These are phyloP conservation scores for Pseudomugil tenellus DNA, from an alignment of 2,797 vertebrate genomes.

Conservation along the genomic window DNA sequence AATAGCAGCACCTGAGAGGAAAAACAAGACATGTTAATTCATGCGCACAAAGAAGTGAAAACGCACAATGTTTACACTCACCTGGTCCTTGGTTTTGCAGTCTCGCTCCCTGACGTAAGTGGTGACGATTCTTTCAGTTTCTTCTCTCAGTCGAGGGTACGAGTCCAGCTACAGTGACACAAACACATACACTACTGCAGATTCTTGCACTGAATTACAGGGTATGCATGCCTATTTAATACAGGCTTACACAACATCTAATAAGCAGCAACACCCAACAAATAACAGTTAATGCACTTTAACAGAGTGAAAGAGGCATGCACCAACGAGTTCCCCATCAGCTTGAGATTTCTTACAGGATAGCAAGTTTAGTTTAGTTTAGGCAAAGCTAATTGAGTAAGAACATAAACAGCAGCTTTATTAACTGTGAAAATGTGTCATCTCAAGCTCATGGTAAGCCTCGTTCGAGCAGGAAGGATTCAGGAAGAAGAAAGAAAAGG, in stretches of 20 bases:
- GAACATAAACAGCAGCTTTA: accelerated
- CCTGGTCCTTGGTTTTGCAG: conserved; percentile 96
- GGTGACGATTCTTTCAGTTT: conserved; percentile 95
- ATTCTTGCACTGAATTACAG: conserved; percentile 29
- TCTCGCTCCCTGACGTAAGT: conserved; percentile 92
- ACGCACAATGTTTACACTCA: no score
- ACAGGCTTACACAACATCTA: conserved; percentile 11
- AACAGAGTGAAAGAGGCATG: conserved; percentile 35
- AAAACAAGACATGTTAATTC: no score
- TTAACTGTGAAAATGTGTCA: not conserved
- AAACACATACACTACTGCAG: conserved; percentile 54
- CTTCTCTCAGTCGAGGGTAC: conserved; percentile 93
- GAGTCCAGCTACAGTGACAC: conserved; percentile 85
- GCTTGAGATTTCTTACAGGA: conserved; percentile 31
- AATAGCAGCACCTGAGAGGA: conserved; percentile 95
- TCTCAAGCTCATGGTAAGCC: conserved; percentile 39
- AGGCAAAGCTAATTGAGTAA: not conserved
- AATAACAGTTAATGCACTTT: conserved; percentile 6
- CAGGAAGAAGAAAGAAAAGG: conserved; percentile 4
- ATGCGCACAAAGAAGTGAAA: no score
- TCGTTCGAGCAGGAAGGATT: conserved; percentile 27
- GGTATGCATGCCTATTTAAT: conserved; percentile 14
- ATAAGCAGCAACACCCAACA: conserved; percentile 20
- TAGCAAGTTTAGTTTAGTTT: not conserved
- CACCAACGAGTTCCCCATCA: conserved; percentile 27